Base-by-base conservation (phyloP, 2,113 vertebrate species). In the Acinonyx jubatus region DNA sequence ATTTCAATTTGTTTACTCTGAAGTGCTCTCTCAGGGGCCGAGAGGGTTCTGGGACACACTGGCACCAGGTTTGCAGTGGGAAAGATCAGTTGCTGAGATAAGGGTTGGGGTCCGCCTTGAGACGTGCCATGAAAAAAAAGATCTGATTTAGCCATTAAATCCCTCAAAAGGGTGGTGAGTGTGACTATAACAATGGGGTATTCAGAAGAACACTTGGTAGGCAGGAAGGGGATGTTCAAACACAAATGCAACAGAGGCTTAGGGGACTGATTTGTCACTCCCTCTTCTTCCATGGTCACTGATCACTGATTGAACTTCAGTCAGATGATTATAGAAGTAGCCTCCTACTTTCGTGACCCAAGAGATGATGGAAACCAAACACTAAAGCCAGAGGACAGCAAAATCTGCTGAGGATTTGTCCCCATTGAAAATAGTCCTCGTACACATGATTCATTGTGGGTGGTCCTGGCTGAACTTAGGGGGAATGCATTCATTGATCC, bases 41-140 rank as follows among this genome's bases (percentile, higher is more conserved):
- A 81, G 96, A 97, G 69, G 96, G 87, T 96, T 97, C 97, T 98
- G 97, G 99, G 99, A 99, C 99, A 99, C 98, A 96, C 98, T 99
- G 99, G 99, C 99, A 99, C 99, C 99, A 99, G 98, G 97, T 98
- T 98, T 98, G 98, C 98, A 98, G 98, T 99, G 98, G 98, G 99
- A 99, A 99, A 99, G 99, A 99, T 99, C 98, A 76, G 5, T 94
- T 95, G 95, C 95, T 88, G 45, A 99, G 99, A 99, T 99, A 99
- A 98, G 97, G 96, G 98, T 98, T 98, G 98, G 98, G 99, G 98
- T 98, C 99, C 96, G 99, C 98, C 98, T 98, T 98, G 96, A 98
- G 98, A 98, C 98, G 95, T 97, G 98, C 98, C 98, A 98, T 96
- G 96, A 92, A 94, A 78, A 85, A 87, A 99, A 98, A 97, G 2